Conservation (phyloP, 2,113 vertebrate genomes). For the Myiagra hebetior region DNA sequence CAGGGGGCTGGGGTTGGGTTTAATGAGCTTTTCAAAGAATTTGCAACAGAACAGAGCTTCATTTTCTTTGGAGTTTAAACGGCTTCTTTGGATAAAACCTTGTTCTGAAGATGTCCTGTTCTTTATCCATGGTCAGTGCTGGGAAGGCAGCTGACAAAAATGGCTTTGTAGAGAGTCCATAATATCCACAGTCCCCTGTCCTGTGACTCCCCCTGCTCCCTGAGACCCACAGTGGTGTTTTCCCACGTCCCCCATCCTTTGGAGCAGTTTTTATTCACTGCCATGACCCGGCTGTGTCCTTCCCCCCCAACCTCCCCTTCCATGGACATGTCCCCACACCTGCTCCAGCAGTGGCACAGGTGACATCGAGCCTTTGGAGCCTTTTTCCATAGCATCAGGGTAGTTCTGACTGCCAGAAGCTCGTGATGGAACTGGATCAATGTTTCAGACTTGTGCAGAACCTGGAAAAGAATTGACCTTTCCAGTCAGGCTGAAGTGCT, state of each 20-base stretch:
- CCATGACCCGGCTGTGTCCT: not conserved
- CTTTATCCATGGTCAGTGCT: not conserved
- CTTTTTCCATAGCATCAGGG: rapidly evolving
- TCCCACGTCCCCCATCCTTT: rapidly evolving
- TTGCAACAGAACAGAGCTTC: rapidly evolving
- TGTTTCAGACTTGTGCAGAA: not conserved
- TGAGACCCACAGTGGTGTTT: rapidly evolving
- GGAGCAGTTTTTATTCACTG: not conserved
- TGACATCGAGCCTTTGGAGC: not conserved
- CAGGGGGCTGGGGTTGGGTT: not conserved
- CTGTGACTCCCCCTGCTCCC: not conserved
- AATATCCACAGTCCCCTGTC: rapidly evolving
- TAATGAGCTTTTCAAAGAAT: not conserved
- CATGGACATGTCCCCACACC: rapidly evolving
- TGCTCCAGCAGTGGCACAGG: not conserved
- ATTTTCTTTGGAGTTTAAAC: not conserved
- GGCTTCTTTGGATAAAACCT: rapidly evolving
- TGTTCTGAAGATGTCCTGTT: rapidly evolving
- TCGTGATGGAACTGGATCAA: rapidly evolving
- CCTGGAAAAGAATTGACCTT: not conserved
- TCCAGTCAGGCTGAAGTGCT: rapidly evolving
- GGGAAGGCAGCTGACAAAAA: not conserved
- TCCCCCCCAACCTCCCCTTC: not conserved
- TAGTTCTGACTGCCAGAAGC: not conserved
- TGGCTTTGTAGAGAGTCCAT: not conserved